A percentile compares a stretch with the other conserved stretches of the same genome.
Conservation (phyloP, 2,797 vertebrate genomes). For the Diplodus puntazzo region DNA sequence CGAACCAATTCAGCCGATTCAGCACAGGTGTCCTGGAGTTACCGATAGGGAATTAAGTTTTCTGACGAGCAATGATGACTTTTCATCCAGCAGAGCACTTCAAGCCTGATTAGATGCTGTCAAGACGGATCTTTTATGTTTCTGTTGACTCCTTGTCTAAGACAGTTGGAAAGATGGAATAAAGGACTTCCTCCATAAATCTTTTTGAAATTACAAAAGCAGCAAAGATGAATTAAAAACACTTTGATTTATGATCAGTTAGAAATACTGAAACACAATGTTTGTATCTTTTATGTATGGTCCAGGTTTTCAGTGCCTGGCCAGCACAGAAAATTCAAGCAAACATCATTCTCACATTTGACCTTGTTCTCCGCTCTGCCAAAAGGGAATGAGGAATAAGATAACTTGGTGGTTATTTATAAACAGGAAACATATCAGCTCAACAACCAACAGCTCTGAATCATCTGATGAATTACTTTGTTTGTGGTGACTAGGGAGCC, state of each 20-base stretch:
- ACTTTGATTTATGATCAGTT: background rate
- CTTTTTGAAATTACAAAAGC: background rate
- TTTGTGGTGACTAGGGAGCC: background rate
- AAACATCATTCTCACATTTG: slow-evolving; percentile 22
- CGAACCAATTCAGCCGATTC: slow-evolving; percentile 67
- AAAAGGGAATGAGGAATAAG: slow-evolving; percentile 26
- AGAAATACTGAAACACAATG: background rate
- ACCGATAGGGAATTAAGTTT: slow-evolving; percentile 52
- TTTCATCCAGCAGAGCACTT: slow-evolving; percentile 25
- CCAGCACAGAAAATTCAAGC: background rate
- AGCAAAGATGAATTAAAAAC: slow-evolving; percentile 4
- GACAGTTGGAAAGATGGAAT: slow-evolving; percentile 4
- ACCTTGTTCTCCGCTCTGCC: slow-evolving; percentile 27
- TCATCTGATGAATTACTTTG: slow-evolving; percentile 21
- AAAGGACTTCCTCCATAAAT: slow-evolving; percentile 2
- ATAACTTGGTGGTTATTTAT: slow-evolving; percentile 31
- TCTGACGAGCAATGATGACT: slow-evolving; percentile 49
- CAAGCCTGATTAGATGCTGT: slow-evolving; percentile 47
- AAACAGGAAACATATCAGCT: slow-evolving; percentile 29
- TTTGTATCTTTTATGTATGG: background rate
- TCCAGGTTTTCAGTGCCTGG: slow-evolving; percentile 7
- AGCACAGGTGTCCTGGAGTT: slow-evolving; percentile 58
- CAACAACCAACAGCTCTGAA: slow-evolving; percentile 15
- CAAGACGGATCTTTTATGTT: slow-evolving; percentile 30
- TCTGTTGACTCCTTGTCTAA: slow-evolving; percentile 15